phyloP scores from a whole-genome alignment of 2,797 vertebrate species.

The Mastacembelus armatus region DNA sequence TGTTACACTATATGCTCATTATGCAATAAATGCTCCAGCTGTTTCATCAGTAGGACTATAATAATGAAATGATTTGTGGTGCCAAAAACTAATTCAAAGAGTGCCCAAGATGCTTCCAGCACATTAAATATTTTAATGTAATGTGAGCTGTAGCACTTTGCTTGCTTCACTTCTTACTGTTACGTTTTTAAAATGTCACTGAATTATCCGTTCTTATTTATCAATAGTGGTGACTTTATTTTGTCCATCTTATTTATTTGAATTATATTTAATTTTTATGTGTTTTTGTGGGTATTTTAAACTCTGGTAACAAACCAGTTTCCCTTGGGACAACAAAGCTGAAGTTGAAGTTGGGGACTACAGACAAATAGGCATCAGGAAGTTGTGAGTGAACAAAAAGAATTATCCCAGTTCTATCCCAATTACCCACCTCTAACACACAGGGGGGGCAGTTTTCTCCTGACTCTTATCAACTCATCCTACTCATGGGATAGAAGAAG shows the following conservation, averaged over 20 bases:
- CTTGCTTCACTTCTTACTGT: too few species aligned
- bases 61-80: too few species aligned
- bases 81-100: too few species aligned
- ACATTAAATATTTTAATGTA: too few species aligned
- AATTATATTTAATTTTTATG: conserved; percentile 14
- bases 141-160: too few species aligned
- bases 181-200: too few species aligned
- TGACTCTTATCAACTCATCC: conserved; percentile 43
- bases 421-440: conserved; percentile 13
- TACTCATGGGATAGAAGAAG: too few species aligned
- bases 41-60: too few species aligned
- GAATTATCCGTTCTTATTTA: conserved; percentile 5
- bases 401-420: conserved; percentile 12
- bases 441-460: conserved; percentile 21
- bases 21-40: too few species aligned
- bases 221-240: conserved; percentile 1
- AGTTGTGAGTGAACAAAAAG: conserved; percentile 4
- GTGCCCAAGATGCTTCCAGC: too few species aligned
- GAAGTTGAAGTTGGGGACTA: conserved; percentile 29
- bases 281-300: conserved; percentile 33
- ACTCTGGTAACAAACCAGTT: conserved; percentile 1
- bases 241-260: conserved; percentile 20
- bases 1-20: too few species aligned
- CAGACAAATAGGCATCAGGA: conserved; percentile 29
- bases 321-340: conserved; percentile 1